Evolutionary conservation across 2,888 invertebrate species (phyloP).

Genomic region (Erannis defoliaria): DNA sequence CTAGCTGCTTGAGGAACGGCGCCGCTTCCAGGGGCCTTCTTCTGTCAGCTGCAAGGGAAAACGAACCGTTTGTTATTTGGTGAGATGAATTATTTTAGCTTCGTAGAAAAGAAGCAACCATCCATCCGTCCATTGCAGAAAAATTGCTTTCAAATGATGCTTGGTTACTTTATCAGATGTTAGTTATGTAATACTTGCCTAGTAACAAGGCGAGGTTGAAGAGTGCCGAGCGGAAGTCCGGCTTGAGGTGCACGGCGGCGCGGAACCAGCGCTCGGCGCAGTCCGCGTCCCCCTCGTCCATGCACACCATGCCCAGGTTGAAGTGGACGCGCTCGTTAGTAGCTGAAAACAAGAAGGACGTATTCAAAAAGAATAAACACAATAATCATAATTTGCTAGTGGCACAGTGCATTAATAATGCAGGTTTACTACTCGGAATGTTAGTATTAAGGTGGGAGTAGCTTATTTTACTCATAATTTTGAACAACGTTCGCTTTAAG

Average conservation of each 20-base stretch:
- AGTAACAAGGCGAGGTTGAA: slow-evolving; percentile 97
- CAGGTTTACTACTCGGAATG: no score
- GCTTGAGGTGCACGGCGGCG: slow-evolving; percentile 94
- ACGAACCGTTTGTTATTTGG: no score
- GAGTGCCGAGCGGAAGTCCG: slow-evolving; percentile 96
- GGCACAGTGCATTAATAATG: no score
- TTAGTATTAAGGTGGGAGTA: background rate
- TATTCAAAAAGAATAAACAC: no score
- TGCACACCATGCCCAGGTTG: slow-evolving; percentile 98
- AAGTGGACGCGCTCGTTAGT: slow-evolving; percentile 97
- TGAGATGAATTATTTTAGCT: no score
- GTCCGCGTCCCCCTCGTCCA: slow-evolving; percentile 96
- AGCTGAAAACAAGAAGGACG: slow-evolving; percentile 66
- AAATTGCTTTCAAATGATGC: no score
- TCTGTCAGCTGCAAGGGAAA: slow-evolving; percentile 89
- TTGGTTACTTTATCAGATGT: no score
- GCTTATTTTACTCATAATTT: no score
- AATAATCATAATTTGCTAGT: no score
- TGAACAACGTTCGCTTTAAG: no score
- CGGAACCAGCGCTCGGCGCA: slow-evolving; percentile 97
- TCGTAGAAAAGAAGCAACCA: no score
- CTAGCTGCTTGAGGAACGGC: slow-evolving; percentile 96
- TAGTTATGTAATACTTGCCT: slow-evolving; percentile 1
- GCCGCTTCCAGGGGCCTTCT: slow-evolving; percentile 96
- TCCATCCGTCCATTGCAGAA: no score